Conservation (phyloP, 1,140 invertebrate genomes). For the Drosophila tropicalis region DNA sequence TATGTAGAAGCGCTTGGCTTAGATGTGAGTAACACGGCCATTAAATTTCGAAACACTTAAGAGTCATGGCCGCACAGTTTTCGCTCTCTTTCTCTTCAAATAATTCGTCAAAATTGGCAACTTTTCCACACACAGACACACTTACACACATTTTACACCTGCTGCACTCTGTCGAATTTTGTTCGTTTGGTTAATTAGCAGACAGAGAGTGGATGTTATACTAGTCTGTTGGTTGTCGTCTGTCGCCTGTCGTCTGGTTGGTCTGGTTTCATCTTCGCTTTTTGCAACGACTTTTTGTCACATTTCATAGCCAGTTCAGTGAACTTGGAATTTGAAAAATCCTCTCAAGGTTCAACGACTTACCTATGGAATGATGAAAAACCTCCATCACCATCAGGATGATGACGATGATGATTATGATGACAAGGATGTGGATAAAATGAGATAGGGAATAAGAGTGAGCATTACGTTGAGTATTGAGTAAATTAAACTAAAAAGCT, state of each 20-base stretch:
- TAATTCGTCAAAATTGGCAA: slow-evolving; percentile 44
- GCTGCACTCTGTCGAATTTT: slow-evolving; percentile 14
- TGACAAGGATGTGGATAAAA: slow-evolving; percentile 5
- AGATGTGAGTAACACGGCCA: too few species aligned
- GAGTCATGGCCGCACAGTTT: too few species aligned
- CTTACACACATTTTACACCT: slow-evolving; percentile 48
- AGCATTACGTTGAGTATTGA: slow-evolving; percentile 1
- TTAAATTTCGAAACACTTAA: too few species aligned
- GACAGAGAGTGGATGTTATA: slow-evolving; percentile 22
- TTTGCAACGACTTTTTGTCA: slow-evolving; percentile 26
- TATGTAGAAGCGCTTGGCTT: too few species aligned
- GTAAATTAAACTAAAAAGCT: slow-evolving; percentile 40
- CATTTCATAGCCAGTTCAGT: slow-evolving; percentile 62
- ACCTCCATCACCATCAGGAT: slow-evolving; percentile 1
- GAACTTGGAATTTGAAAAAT: slow-evolving; percentile 53
- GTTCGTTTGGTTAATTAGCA: slow-evolving; percentile 62
- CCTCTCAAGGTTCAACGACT: slow-evolving; percentile 37
- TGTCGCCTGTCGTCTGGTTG: slow-evolving; percentile 24
- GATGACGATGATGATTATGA: not conserved
- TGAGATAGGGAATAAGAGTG: not conserved
- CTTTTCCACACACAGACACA: slow-evolving; percentile 18
- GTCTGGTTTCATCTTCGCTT: slow-evolving; percentile 8
- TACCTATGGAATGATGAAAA: slow-evolving; percentile 19
- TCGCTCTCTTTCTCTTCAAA: not conserved
- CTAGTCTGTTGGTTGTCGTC: not conserved